Conservation (phyloP, 2,888 invertebrate species). For the Tholera decimalis region DNA sequence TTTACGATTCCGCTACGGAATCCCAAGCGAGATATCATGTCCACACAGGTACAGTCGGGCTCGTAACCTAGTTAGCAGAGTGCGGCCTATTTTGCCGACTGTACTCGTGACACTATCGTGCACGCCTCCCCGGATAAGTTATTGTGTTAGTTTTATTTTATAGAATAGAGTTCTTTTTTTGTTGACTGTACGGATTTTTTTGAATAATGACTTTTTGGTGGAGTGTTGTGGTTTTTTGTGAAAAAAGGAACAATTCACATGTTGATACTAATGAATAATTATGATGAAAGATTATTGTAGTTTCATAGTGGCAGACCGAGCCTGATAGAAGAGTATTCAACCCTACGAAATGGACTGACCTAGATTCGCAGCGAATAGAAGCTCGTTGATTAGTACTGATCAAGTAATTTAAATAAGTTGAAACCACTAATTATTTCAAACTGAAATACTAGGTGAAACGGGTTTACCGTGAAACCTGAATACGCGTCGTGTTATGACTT, state of each 20-base stretch:
- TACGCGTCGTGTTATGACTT: too few relatives aligned
- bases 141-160: slow-evolving; percentile 55
- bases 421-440: neutral
- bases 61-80: slow-evolving; percentile 73
- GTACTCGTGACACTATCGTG: slow-evolving; percentile 70
- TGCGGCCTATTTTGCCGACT: slow-evolving; percentile 69
- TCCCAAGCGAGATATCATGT: slow-evolving; percentile 58
- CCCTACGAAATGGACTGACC: too few relatives aligned
- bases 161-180: slow-evolving; percentile 48
- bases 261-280: too few relatives aligned
- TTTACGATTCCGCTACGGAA: slow-evolving; percentile 42
- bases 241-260: neutral
- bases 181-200: slow-evolving; percentile 14
- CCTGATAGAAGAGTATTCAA: too few relatives aligned
- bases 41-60: slow-evolving; percentile 53
- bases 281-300: too few relatives aligned
- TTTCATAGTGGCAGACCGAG: too few relatives aligned
- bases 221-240: slow-evolving; percentile 1
- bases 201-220: neutral
- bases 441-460: too few relatives aligned
- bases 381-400: too few relatives aligned
- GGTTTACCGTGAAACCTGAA: too few relatives aligned
- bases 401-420: neutral
- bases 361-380: too few relatives aligned
- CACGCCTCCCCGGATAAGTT: slow-evolving; percentile 64